A percentile compares a stretch with the other conserved stretches of the same genome.
These are phyloP conservation scores for Nymphalis io DNA, from an alignment of 1,140 invertebrate genomes.

Conservation along the genomic window DNA sequence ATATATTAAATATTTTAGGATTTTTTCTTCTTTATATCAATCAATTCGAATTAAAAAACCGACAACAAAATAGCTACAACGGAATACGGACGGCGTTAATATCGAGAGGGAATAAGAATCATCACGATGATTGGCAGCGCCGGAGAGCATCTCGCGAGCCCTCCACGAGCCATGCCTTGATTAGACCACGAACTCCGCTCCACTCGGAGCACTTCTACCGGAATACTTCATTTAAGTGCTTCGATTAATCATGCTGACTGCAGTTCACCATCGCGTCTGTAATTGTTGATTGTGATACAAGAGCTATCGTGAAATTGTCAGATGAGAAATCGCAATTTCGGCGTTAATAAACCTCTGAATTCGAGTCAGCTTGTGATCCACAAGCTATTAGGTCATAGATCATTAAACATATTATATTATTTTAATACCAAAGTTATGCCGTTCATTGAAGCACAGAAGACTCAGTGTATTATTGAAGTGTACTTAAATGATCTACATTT, in stretches of 20 bases:
- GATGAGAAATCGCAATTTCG: not conserved
- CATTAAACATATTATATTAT: not conserved
- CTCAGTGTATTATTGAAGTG: too few species aligned
- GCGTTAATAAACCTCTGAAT: not conserved
- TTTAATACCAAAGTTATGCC: too few species aligned
- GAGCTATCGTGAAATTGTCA: not conserved
- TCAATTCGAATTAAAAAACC: not conserved
- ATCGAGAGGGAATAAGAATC: conserved; percentile 8
- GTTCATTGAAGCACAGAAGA: too few species aligned
- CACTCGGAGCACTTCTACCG: not conserved
- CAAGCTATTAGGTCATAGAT: not conserved
- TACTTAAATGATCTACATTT: too few species aligned
- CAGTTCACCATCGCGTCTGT: not conserved
- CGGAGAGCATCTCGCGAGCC: not conserved
- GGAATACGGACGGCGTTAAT: not conserved
- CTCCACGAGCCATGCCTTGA: not conserved
- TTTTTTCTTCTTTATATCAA: too few species aligned
- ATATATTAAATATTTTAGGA: too few species aligned
- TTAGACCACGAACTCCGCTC: conserved; percentile 5
- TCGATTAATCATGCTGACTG: not conserved
- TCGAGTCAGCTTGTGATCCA: not conserved
- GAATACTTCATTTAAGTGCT: conserved; percentile 4
- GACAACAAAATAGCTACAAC: not conserved
- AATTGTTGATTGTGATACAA: conserved; percentile 3
- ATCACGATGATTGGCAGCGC: conserved; percentile 2